Evolutionary conservation across 2,113 vertebrate genomes (phyloP), one percentile per base, ranked within the genome.

Genomic region (Emydura subglobosa): DNA sequence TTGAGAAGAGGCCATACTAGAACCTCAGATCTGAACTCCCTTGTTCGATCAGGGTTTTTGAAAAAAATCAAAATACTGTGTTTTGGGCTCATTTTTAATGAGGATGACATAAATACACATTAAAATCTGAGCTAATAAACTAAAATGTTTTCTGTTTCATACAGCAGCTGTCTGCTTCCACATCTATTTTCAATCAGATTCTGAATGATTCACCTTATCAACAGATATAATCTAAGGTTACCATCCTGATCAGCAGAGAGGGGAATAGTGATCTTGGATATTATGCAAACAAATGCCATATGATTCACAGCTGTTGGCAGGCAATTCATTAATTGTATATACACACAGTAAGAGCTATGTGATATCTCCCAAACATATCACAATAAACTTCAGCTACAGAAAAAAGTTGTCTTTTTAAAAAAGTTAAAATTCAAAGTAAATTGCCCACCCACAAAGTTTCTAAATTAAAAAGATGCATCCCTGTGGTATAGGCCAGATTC

Each of bases 391-490:
- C 85, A 82, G 49, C 27, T 49, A 31, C 22, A 17, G 88, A 93
- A 96, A 65, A 95, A 97, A 96, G 47, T 19, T 54, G 53, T 87
- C n/a, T 93, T 97, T 94, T 88, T 21, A 92, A 79, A 96, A 97
- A 92, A 16, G 7, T 65, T 85, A 90, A 89, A 90, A 83, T 88
- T 55, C 8, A 74, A 92, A 89, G 82, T 82, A 89, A 34, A 74
- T 12, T 4, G 91, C 79, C 88, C 93, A 94, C 93, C 95, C 94
- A 96, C 19, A 42, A 82, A 90, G 72, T 85, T 95, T 94, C 79
- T 34, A 96, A 95, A 96, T 76, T 17, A 95, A 95, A 93, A 83
- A 91, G 83, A 47, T 83, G 10, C 82, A 54, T 96, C 84, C 74
- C 65, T 89, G 61, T 88, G 91, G 80, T 81, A 89, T 10, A 87